Conservation (phyloP, 1,140 invertebrate genomes). For the Sminthurides bifidus region DNA sequence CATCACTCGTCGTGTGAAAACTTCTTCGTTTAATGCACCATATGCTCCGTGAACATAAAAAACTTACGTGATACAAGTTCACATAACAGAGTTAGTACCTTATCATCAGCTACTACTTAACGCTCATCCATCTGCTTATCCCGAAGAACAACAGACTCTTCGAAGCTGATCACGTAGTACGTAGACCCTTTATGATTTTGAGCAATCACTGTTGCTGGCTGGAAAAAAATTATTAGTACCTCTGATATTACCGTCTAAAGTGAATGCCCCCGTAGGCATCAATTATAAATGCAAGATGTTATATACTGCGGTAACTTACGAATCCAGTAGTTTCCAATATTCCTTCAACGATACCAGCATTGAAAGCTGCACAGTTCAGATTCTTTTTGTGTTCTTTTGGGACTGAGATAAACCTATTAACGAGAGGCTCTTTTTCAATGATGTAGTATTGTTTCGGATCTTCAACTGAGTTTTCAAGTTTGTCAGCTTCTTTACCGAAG, state of each 20-base stretch:
- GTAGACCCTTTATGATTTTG: constrained; percentile 99
- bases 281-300: not conserved
- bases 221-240: constrained; percentile 36
- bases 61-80: not conserved
- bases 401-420: constrained; percentile 94
- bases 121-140: constrained; percentile 87
- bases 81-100: no score
- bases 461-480: constrained; percentile 95
- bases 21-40: no score
- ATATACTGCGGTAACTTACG: constrained; percentile 50
- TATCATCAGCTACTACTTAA: constrained; percentile 38
- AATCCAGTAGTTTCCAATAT: constrained; percentile 88
- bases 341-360: constrained; percentile 94
- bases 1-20: no score
- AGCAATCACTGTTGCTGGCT: constrained; percentile 91
- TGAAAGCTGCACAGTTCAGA: constrained; percentile 95
- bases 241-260: not conserved
- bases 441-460: constrained; percentile 96
- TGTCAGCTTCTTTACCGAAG: constrained; percentile 96
- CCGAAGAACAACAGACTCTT: constrained; percentile 79
- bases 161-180: constrained; percentile 95
- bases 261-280: not conserved
- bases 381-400: constrained; percentile 88
- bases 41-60: not conserved
- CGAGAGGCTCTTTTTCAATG: constrained; percentile 94